Evolutionary conservation across 1,140 invertebrate genomes (phyloP), one percentile per base, ranked within the genome.

Genomic region (Hormaphis cornu): DNA sequence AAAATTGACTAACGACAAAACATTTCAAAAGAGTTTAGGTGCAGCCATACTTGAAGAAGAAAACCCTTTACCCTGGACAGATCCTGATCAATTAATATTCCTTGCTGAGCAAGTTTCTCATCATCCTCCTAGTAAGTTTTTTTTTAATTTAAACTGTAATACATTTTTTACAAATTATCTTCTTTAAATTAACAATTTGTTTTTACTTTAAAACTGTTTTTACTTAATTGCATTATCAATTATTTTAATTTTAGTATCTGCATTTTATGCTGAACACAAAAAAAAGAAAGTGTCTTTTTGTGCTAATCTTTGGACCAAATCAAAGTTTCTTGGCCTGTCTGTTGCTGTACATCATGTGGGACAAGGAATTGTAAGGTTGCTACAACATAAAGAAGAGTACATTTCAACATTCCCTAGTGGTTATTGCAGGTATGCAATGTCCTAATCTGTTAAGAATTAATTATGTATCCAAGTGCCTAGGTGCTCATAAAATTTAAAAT

Each of bases 61-160:
- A 75, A 90, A 91, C 1, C 89, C 89, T 10, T 83, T 93, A 58
- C 87, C 88, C 16, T 92, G 91, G 90, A 90, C 88, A 75, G 82
- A 81, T 7, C 81, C 83, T 40, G 83, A 89, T 78, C 89, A 94
- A 75, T 82, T 95, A 5, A 86, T 87, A 9, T 99, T 98, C 80
- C 85, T 96, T 71, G 95, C 96, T 3, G 97, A 99, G 80, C 97
- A 99, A 82, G 97, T 99, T 5, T 98, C 94, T 10, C 97, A 99
- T 83, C 97, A 99, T 84, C 97, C 97, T 12, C 97, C 97, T 72
- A 90, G 91, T 91, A 82, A 81, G 79, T 76, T 33, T n/a, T n/a
- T n/a, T n/a, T n/a, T n/a, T n/a, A n/a, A n/a, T 61, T 63, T 44
- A 52, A 52, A 8, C 30, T 33, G 58, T 1, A 30, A 12, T 2